Percentiles rank a stretch among this genome's conserved stretches.
Evolutionary conservation across 2,888 invertebrate genomes (phyloP).

Genomic region (Dryococelus australis): DNA sequence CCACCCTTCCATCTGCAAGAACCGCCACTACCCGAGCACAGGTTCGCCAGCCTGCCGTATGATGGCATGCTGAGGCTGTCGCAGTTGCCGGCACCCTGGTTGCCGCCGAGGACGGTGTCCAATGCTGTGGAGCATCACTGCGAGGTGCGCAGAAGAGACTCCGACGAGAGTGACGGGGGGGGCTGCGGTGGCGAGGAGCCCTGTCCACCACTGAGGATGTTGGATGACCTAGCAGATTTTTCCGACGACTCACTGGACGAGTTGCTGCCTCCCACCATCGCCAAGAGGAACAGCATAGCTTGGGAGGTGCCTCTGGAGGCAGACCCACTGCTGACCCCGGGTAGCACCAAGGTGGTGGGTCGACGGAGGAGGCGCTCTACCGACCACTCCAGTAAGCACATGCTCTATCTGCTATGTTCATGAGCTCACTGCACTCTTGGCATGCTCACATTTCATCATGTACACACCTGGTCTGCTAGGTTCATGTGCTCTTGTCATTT

Average conservation of each 20-base stretch:
- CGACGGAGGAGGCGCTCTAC: conserved; percentile 60
- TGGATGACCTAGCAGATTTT: conserved; percentile 67
- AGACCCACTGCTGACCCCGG: conserved; percentile 74
- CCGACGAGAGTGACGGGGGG: conserved; percentile 37
- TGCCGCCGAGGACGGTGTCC: conserved; percentile 74
- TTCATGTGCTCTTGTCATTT: too few relatives aligned
- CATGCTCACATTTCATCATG: too few relatives aligned
- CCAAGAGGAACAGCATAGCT: conserved; percentile 82
- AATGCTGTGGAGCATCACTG: conserved; percentile 79
- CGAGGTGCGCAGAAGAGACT: conserved; percentile 73
- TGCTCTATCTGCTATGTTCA: not conserved
- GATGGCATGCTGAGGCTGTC: conserved; percentile 58
- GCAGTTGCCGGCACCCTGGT: conserved; percentile 59
- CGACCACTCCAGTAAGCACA: conserved; percentile 59
- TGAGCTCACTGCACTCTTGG: too few relatives aligned
- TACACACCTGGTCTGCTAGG: too few relatives aligned
- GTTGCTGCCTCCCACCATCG: conserved; percentile 66
- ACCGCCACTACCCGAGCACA: conserved; percentile 63
- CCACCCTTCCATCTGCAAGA: conserved; percentile 59
- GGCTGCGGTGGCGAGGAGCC: conserved; percentile 52
- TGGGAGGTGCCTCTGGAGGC: conserved; percentile 85
- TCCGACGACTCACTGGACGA: conserved; percentile 87
- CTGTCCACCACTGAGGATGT: conserved; percentile 52
- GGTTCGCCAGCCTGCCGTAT: conserved; percentile 74
- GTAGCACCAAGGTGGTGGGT: conserved; percentile 69